These are phyloP conservation scores for Enteromius viviparus DNA, from an alignment of 2,797 vertebrate species.

Conservation along the genomic window DNA sequence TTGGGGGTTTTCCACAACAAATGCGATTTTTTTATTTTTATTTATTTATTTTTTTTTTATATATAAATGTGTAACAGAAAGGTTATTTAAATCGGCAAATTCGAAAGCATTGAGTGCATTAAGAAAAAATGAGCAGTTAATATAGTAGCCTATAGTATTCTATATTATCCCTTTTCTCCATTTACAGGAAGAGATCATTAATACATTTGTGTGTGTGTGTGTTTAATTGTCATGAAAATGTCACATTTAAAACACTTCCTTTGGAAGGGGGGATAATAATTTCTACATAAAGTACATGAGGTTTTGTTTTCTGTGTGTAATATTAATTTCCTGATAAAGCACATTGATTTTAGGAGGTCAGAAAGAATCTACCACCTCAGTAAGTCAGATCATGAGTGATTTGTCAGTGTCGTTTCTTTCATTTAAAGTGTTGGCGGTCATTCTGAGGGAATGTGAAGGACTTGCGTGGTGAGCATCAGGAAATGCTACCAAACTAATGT, in stretches of 20 bases:
- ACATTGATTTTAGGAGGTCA: background rate
- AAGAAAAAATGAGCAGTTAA: background rate
- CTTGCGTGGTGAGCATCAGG: constrained; percentile 6
- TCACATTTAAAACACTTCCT: too few species aligned
- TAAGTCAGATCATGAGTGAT: background rate
- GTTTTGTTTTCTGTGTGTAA: background rate
- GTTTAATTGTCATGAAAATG: constrained; percentile 5
- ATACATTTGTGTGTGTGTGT: too few species aligned
- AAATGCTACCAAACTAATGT: constrained; percentile 65
- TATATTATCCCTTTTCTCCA: background rate
- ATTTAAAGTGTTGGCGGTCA: background rate
- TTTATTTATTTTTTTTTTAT: too few species aligned
- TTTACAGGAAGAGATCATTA: too few species aligned
- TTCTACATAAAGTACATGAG: background rate
- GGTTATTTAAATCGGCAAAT: background rate
- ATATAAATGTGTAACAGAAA: too few species aligned
- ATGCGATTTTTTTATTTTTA: background rate
- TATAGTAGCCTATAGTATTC: background rate
- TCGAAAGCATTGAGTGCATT: background rate
- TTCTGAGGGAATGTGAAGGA: constrained; percentile 6
- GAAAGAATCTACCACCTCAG: background rate
- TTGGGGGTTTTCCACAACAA: background rate
- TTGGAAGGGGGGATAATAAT: too few species aligned
- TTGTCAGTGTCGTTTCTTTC: background rate
- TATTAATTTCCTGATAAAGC: background rate